Evolutionary conservation across 2,888 invertebrate genomes (phyloP), one percentile per base, ranked within the genome.

Genomic region (Embidobia sp.): DNA sequence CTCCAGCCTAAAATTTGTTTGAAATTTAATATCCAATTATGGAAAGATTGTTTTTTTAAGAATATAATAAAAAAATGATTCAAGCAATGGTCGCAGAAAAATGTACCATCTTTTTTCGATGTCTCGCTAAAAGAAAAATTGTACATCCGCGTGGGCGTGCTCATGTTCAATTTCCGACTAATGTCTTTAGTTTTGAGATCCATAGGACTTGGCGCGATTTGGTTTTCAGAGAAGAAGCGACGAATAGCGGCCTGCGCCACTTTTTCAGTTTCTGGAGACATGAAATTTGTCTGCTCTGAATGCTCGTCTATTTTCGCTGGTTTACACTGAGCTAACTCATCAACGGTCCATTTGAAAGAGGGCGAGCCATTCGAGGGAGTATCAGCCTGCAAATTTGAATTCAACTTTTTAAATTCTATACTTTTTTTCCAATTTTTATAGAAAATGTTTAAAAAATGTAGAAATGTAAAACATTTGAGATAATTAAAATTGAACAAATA

Each of bases 271-370:
- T 91, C 91, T 5, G 93, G 92, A 85, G 94, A 94, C 13, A 92
- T 91, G 0, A 91, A 90, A 80, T 92, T 92, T n/a, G n/a, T n/a
- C 22, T 22, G 22, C 22, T 22, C 22, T 51, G 93, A 92, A 51
- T 91, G 88, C 81, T 92, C 94, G 77, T 94, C 94, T 66, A 95
- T 94, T 79, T 93, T 93, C 1, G 92, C 93, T 15, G 94, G 94
- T 48, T 92, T 91, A 66, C 94, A 89, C n/a, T 90, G 90, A 59
- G 94, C 94, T 6, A 93, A 90, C 84, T 94, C 94, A 73, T 94
- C 94, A 73, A 94, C 94, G 46, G 93, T 93, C 94, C 94, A 95
- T 64, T 91, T 90, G 82, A 93, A 93, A 64, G 90, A 91, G n/a
- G 91, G 88, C 4, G 90, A 90, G 72, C 85, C 83, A 74, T 89